Evolutionary conservation across 2,113 vertebrate genomes (phyloP), one percentile per base, ranked within the genome.

Genomic region (Pampusana beccarii): DNA sequence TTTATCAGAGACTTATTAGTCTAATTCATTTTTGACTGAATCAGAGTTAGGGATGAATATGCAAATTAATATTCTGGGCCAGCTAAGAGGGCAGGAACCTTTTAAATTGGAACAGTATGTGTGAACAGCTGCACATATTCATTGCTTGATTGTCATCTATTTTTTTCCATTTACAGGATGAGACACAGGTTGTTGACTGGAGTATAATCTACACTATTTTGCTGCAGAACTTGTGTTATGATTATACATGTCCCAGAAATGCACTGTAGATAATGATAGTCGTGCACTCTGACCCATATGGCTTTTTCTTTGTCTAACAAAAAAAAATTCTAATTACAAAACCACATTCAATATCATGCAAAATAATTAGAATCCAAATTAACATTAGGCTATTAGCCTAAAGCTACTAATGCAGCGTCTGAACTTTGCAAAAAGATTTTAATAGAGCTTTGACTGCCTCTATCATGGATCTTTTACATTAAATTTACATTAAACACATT

Each of bases 401-500:
- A 91, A 94, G 84, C 53, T 83, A 60, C 85, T 94, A 96, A 89
- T 91, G 67, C 51, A 95, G 71, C 67, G 60, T 48, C 64, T 96
- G 95, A 95, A 94, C 88, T 87, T 91, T 93, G 72, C 75, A 78
- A 72, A 79, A 96, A 34, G 54, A 81, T 93, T 97, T 96, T 95
- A 91, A 97, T 92, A 90, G 90, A 86, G 88, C 93, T 97, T 93
- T 97, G 92, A 78, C 87, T 95, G 90, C 70, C 51, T 92, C 19
- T 91, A 83, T 95, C 65, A 21, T 82, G 80, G 57, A 81, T 95
- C 87, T 97, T 95, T 95, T 97, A 91, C 86, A 95, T 94, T 96
- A 96, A 95, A 97, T 89, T 96, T 96, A 92, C 90, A 97, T 97
- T 97, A 96, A 97, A 82, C 81, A 95, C 69, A 85, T 95, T 97